Conservation (phyloP, 2,888 invertebrate genomes). For the Dascillus cervinus region DNA sequence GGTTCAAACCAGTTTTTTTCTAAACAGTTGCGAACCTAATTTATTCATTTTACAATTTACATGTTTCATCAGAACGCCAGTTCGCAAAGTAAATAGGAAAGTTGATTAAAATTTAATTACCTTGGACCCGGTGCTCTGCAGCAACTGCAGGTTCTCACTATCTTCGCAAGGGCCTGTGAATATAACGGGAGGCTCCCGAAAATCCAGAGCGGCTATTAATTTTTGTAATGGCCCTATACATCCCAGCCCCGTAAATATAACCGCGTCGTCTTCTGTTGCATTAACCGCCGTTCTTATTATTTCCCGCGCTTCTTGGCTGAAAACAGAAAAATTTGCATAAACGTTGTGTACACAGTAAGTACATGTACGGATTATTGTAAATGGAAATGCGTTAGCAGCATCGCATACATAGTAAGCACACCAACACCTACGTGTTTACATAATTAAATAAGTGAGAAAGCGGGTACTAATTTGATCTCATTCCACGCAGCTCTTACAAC, state of each 20-base stretch:
- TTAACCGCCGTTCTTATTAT: constrained; percentile 73
- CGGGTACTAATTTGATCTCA: neutral
- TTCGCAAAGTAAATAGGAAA: too few species aligned
- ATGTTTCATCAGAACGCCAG: too few species aligned
- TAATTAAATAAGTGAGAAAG: neutral
- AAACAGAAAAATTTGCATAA: constrained; percentile 20
- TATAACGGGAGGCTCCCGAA: constrained; percentile 56
- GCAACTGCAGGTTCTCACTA: constrained; percentile 69
- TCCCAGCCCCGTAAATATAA: constrained; percentile 68
- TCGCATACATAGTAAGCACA: too few species aligned
- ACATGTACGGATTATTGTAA: too few species aligned
- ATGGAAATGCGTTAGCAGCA: too few species aligned
- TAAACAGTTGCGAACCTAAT: too few species aligned
- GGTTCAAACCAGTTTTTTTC: constrained; percentile 2
- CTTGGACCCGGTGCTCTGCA: constrained; percentile 73
- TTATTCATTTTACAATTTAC: too few species aligned
- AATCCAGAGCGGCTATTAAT: constrained; percentile 62
- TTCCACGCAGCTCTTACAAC: neutral
- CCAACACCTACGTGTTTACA: neutral
- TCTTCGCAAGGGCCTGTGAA: constrained; percentile 77
- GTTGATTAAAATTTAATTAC: too few species aligned
- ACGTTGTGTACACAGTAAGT: too few species aligned
- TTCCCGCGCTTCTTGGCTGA: constrained; percentile 71
- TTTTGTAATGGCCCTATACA: constrained; percentile 69
- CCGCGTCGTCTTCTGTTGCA: constrained; percentile 71